Conservation (phyloP, 2,797 vertebrate species). For the Cynopterus sphinx region DNA sequence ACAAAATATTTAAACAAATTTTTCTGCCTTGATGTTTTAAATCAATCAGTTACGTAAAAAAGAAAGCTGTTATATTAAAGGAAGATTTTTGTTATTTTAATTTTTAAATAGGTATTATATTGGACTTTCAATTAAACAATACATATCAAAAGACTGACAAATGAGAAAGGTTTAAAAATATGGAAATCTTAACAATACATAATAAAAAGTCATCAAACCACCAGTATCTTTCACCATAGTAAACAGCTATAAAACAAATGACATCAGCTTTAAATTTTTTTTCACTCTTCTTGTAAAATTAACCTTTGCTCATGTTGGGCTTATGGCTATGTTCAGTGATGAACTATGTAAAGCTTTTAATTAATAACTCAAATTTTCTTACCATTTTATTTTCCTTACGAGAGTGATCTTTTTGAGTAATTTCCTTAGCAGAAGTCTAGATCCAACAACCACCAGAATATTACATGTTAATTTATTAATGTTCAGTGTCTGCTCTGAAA, state of each 20-base stretch:
- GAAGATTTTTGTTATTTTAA: neutral
- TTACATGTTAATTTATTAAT: neutral
- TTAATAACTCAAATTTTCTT: neutral
- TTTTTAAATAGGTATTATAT: neutral
- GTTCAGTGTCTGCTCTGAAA: neutral
- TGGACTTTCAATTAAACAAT: conserved; percentile 6
- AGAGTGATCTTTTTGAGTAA: neutral
- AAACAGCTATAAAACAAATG: neutral
- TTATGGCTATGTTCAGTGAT: neutral
- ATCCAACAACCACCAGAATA: neutral
- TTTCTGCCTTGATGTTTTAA: conserved; percentile 36
- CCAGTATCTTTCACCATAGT: neutral
- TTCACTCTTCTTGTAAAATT: conserved; percentile 30
- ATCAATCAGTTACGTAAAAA: neutral
- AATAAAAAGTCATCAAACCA: conserved; percentile 17
- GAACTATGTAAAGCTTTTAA: neutral
- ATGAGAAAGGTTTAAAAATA: neutral
- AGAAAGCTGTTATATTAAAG: neutral
- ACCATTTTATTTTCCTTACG: conserved; percentile 34
- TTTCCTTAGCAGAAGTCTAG: conserved; percentile 28
- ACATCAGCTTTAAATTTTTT: neutral
- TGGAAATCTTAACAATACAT: neutral
- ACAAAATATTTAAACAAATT: neutral
- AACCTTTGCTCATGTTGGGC: neutral
- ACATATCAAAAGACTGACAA: neutral